Base-by-base conservation (phyloP, 2,113 vertebrate genomes). In the Ageneiosus marmoratus region DNA sequence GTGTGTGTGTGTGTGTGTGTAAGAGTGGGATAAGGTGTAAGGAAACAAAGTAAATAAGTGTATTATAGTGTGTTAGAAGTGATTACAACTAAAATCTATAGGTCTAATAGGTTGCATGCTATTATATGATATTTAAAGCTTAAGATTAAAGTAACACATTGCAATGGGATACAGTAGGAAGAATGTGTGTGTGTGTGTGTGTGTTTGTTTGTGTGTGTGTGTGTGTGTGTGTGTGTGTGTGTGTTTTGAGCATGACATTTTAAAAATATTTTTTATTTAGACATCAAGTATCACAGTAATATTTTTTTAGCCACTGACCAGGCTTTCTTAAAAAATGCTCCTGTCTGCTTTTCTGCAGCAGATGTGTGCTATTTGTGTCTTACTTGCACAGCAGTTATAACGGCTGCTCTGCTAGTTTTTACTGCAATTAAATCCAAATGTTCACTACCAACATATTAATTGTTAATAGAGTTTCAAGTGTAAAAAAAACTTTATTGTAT, bases 301-400 rank as follows among this genome's bases (percentile, higher is more conserved):
- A 34, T 55, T 76, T 75, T 24, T 55, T 9, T 50, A 24, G 27
- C n/a, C 10, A 55, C 20, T 10, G 46, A 11, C 24, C 69, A 50
- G n/a, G 12, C 13, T 27, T 73, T 73, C 20, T 41, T 12, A 18
- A 65, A 72, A 27, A 73, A 11, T 6, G 67, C 41, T 70, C 41
- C 65, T 41, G 65, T 41, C 18, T 37, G 2, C 16, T 67, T 37
- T 67, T 24, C 20, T n/a, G 41, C 67, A 70, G 27, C 69, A 48
- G 73, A 55, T 53, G 29, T 55, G 29, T 55, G 73, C 73, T 76
- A 76, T 76, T 76, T 76, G 73, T 37, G 50, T 76, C 73, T 76
- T 76, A 55, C 50, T 55, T 55, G 29, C 50, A 55, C 50, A 76
- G 73, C 73, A 76, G 50, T 34, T 76, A 55, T 37, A 76, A 75